phyloP scores from a whole-genome alignment of 2,113 vertebrate species.

The Neogobius melanostomus region DNA sequence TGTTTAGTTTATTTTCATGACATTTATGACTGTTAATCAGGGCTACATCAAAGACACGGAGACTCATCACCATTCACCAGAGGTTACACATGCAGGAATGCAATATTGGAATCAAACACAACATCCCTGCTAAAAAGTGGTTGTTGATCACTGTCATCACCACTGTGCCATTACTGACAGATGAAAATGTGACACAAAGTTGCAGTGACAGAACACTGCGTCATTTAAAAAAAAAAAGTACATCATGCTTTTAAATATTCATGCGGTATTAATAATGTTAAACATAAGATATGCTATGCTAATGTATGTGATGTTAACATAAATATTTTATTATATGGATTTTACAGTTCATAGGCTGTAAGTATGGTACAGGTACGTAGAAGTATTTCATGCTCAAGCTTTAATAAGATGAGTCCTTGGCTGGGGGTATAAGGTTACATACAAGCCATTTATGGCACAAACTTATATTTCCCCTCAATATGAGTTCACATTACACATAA shows the following conservation, averaged over 20 bases:
- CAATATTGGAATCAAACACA: background rate
- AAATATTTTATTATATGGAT: background rate
- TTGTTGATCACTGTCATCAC: background rate
- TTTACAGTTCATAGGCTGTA: background rate
- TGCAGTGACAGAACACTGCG: background rate
- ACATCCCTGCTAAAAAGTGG: background rate
- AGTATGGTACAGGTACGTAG: background rate
- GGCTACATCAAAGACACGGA: background rate
- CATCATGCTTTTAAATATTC: slow-evolving; percentile 7
- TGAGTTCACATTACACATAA: background rate
- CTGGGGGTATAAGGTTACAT: background rate
- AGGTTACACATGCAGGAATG: background rate
- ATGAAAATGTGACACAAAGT: background rate
- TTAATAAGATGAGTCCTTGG: background rate
- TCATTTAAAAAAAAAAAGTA: slow-evolving; percentile 7
- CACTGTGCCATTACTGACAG: background rate
- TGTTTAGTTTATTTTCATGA: background rate
- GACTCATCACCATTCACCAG: background rate
- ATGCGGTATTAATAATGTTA: background rate
- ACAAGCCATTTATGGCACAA: background rate
- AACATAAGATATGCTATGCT: background rate
- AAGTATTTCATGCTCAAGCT: background rate
- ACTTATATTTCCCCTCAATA: background rate
- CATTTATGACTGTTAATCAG: too few relatives aligned
- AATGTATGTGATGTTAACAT: slow-evolving; percentile 1